Percentiles rank a stretch among this genome's conserved stretches.
Conservation (phyloP, 2,113 vertebrate genomes). For the Rynchops niger region DNA sequence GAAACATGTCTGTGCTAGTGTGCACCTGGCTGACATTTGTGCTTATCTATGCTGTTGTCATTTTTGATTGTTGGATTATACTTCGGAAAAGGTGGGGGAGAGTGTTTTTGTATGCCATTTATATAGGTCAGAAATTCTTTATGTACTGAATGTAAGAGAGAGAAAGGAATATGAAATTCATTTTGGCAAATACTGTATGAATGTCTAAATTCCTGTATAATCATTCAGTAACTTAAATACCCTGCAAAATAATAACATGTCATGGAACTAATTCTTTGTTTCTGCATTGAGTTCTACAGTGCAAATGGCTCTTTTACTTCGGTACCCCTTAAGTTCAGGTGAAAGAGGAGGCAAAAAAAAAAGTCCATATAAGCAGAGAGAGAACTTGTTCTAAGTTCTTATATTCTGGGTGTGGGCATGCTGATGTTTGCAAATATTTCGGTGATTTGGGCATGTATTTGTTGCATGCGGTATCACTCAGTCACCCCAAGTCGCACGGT, state of each 20-base stretch:
- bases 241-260: neutral
- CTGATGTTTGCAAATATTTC: neutral
- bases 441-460: neutral
- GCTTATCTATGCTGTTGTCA: constrained; percentile 26
- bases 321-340: neutral
- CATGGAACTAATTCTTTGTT: neutral
- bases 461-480: neutral
- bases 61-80: constrained; percentile 54
- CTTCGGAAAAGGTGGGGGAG: neutral
- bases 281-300: neutral
- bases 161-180: neutral
- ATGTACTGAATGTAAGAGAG: neutral
- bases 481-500: neutral
- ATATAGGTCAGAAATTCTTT: neutral
- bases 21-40: constrained; percentile 54
- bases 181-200: neutral
- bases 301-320: neutral
- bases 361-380: neutral
- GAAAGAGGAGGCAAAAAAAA: neutral
- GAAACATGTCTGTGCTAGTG: constrained; percentile 20
- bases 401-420: neutral
- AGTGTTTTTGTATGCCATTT: neutral
- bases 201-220: neutral
- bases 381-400: neutral
- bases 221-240: neutral